Evolutionary conservation across 2,113 vertebrate species (phyloP).

Genomic region (Lanius ludovicianus): DNA sequence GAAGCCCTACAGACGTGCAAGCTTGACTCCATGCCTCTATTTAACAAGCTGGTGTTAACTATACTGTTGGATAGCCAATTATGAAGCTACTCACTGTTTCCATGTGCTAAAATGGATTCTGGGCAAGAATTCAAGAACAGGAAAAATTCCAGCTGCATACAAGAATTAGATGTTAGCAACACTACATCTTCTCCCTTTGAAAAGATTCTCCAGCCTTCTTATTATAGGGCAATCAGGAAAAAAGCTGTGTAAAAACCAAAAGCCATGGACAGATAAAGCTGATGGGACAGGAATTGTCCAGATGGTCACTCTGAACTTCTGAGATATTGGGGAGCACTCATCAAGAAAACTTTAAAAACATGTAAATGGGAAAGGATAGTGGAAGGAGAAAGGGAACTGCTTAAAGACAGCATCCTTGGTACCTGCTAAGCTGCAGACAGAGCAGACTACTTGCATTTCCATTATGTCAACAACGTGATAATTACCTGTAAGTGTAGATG

Average conservation of each 20-base stretch:
- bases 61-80: not conserved
- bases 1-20: not conserved
- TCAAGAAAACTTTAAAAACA: not conserved
- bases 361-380: not conserved
- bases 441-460: not conserved
- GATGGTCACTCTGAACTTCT: not conserved
- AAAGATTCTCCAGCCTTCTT: not conserved
- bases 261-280: not conserved
- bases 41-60: not conserved
- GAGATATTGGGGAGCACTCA: not conserved
- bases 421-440: not conserved
- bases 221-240: not conserved
- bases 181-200: not conserved
- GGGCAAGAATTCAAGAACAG: slow-evolving; percentile 4
- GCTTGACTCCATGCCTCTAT: not conserved
- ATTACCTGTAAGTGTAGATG: not conserved
- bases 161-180: not conserved
- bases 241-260: not conserved
- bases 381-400: not conserved
- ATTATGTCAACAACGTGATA: accelerated
- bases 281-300: not conserved
- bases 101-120: not conserved
- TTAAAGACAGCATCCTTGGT: not conserved
- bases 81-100: not conserved
- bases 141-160: not conserved